Base-by-base conservation (phyloP, 2,888 invertebrate genomes). In the Crocallis elinguaria region DNA sequence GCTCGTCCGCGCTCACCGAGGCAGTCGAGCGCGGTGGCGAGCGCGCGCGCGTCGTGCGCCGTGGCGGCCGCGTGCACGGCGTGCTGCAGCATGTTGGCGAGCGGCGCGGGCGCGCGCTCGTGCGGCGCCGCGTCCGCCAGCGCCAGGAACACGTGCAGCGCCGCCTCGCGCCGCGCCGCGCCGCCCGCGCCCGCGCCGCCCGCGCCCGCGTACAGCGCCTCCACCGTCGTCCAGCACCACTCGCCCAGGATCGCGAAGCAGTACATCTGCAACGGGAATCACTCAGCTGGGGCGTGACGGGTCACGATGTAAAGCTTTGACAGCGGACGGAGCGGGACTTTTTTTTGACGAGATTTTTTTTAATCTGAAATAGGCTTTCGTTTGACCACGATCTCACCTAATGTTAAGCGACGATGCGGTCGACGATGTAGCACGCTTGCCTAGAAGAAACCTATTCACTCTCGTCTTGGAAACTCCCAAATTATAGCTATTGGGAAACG, bases 201-300 rank as follows among this genome's bases (percentile, higher is more conserved):
- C 43, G 95, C 92, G 41, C 93, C 91, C 25, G 2, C 46, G 97
- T 89, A 82, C 64, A 95, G 93, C 4, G 90, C 88, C 49, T 94
- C 94, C 61, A 98, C 92, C 46, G 95, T 93, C 56, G 94, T 90
- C 65, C 97, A 87, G 72, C 97, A 93, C 75, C 94, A 93, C 32
- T 94, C 93, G 59, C 95, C 94, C n/a, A 98, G 86, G 4, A 98
- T 94, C 67, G 94, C 95, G 84, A 95, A 96, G 82, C 97, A 97
- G 81, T 98, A 97, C 92, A 96, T 95, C 95, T 95, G 78, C 23
- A 7, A 25, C 25, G 9, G n/a, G n/a, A n/a, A 23, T 23, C 25
- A 25, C 25, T 9, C 9, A 1, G 7, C n/a, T n/a, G n/a, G n/a
- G n/a, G n/a, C n/a, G n/a, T n/a, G n/a, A n/a, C n/a, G n/a, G n/a